phyloP scores from a whole-genome alignment of 1,140 invertebrate species.

The Caenorhabditis latens region DNA sequence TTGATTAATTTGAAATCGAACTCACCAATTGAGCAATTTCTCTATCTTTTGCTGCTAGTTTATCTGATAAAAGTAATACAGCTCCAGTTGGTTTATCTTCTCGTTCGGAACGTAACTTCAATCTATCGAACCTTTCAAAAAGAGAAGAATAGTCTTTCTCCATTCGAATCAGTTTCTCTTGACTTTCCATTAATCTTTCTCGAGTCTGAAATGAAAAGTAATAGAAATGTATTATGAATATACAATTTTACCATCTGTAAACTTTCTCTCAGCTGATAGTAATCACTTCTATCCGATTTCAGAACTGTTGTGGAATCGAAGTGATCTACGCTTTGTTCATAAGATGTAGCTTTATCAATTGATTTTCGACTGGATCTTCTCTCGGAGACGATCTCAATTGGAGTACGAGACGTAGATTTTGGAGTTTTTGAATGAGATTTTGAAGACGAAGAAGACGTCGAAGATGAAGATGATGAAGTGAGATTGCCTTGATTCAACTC shows the following conservation, averaged over 20 bases:
- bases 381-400: neutral
- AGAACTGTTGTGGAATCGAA: neutral
- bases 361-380: conserved; percentile 6
- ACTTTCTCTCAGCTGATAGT: conserved; percentile 33
- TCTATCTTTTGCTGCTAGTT: conserved; percentile 48
- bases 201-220: neutral
- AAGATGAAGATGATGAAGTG: neutral
- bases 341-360: neutral
- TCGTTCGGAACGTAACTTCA: neutral
- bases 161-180: conserved; percentile 14
- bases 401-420: neutral
- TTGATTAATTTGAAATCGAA: neutral
- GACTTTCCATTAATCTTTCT: conserved; percentile 15
- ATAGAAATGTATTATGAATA: no score
- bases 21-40: conserved; percentile 45
- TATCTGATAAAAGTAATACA: conserved; percentile 45
- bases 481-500: neutral
- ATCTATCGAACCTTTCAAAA: conserved; percentile 8
- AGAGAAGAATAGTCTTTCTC: conserved; percentile 11
- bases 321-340: neutral
- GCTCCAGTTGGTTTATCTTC: conserved; percentile 46
- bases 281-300: conserved; percentile 23
- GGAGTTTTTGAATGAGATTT: conserved; percentile 25
- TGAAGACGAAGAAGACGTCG: conserved; percentile 6
- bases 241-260: neutral